Evolutionary conservation across 2,888 invertebrate species (phyloP), one percentile per base, ranked within the genome.

Genomic region (Sarcophaga caerulescens): DNA sequence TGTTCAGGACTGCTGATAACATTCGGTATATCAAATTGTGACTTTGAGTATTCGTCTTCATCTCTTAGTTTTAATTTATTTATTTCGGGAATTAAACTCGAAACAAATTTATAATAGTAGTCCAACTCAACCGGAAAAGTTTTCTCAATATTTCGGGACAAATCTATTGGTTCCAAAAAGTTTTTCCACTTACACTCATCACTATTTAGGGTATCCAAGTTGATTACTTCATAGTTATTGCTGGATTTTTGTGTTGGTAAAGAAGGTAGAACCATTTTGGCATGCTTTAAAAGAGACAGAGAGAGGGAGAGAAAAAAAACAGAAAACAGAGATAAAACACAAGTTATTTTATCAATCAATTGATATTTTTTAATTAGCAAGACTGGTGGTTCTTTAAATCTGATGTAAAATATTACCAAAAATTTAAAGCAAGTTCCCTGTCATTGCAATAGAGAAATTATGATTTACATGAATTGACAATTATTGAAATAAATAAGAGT

Each of bases 91-190:
- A 89, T 19, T 4, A 90, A 44, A 17, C 90, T 89, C 2, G 57
- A 89, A 75, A 95, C 94, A 89, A 96, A 97, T 76, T 94, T 94
- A 84, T 95, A 94, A 91, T 95, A 97, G 89, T 96, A 95, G 85
- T 96, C 95, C 3, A 97, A 93, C 89, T 97, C 96, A 89, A 96
- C 94, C 1, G 95, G 91, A 6, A 95, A 95, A 0, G 95, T 93
- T 0, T 92, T 89, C 1, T 94, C 93, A 1, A 95, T 89, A 88
- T 95, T 94, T 8, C 95, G 94, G 14, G 95, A 94, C n/a, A 97
- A 93, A 92, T 97, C 96, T 1, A 94, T 91, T 0, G 97, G 96
- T 89, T 97, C 96, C 81, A 95, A 87, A 74, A 90, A 90, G 3
- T 87, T 52, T 65, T 91, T 91, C 92, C 93, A 93, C 21, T 81